Base-by-base conservation (phyloP, 2,888 invertebrate genomes). In the Drosophila paranaensis region DNA sequence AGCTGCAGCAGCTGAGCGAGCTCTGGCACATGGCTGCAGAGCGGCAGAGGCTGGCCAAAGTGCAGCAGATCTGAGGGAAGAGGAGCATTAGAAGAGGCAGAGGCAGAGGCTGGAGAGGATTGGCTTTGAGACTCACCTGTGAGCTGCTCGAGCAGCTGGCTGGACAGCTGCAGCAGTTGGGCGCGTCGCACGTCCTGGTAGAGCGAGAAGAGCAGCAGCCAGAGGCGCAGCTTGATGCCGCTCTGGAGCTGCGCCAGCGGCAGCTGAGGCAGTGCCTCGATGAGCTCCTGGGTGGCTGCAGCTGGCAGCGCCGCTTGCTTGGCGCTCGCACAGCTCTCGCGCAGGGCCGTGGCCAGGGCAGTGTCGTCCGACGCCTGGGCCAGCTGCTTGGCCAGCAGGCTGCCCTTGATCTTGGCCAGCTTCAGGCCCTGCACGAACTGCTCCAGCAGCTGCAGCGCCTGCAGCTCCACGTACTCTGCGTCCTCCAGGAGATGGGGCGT, bases 1-100 rank as follows among this genome's bases (percentile, higher is more conserved):
- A 91, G 62, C 39, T 73, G 60, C 14, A 91, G 67, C 39, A 93
- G 72, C 2, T 83, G 56, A 71, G 30, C 72, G 45, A 48, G 81
- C 71, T 16, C 37, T 4, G 88, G 81, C 11, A 93, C 84, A 64
- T 88, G 83, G 13, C 79, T 83, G 58, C 90, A 91, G 30, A 92
- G 76, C 56, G 90, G 75, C 57, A 92, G 68, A 27, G 85, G 82
- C 16, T 84, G 87, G 0, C 92, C 92, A 62, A 92, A 92, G 63
- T 92, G 91, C 54, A 93, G 74, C 30, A 92, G 43, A 75, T 91
- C 92, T 92, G 37, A 37, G 25, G 8, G 6, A 25, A 4, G 27
- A 33, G 6, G 33, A 33, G 33, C 8, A 33, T 33, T 20, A 20
- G 33, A 8, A 33, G 6, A 33, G 33, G 8, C 33, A 33, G 6